Percentiles rank a stretch among this genome's conserved stretches.
phyloP scores from a whole-genome alignment of 2,797 vertebrate genomes.

The Falco concolor region DNA sequence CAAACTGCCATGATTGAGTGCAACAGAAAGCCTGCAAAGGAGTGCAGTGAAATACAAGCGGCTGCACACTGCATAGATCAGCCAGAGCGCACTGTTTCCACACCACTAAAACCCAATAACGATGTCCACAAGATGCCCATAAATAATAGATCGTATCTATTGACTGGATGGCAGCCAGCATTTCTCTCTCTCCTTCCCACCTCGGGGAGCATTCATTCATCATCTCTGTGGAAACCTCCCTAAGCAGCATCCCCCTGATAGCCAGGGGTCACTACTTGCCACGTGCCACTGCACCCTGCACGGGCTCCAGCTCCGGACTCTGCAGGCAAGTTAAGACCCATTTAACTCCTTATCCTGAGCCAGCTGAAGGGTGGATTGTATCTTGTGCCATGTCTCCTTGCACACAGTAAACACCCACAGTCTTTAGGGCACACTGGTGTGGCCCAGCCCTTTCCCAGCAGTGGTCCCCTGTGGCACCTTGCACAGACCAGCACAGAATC shows the following conservation, averaged over 20 bases:
- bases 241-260: not conserved
- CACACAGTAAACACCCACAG: rapidly evolving
- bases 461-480: not conserved
- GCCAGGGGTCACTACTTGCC: not conserved
- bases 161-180: not conserved
- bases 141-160: not conserved
- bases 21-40: not conserved
- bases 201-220: not conserved
- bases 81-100: not conserved
- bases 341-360: not conserved
- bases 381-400: rapidly evolving
- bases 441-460: not conserved
- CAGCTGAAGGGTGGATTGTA: not conserved
- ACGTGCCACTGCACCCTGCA: not conserved
- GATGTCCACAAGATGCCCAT: not conserved
- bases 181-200: not conserved
- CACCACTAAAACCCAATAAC: not conserved
- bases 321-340: not conserved
- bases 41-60: not conserved
- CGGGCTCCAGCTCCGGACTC: not conserved
- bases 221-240: not conserved
- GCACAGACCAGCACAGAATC: not conserved
- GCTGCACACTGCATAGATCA: not conserved
- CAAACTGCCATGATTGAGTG: not conserved
- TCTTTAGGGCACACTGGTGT: not conserved